Evolutionary conservation across 2,113 vertebrate species (phyloP), one percentile per base, ranked within the genome.

Genomic region (Petrocephalus zakoni): DNA sequence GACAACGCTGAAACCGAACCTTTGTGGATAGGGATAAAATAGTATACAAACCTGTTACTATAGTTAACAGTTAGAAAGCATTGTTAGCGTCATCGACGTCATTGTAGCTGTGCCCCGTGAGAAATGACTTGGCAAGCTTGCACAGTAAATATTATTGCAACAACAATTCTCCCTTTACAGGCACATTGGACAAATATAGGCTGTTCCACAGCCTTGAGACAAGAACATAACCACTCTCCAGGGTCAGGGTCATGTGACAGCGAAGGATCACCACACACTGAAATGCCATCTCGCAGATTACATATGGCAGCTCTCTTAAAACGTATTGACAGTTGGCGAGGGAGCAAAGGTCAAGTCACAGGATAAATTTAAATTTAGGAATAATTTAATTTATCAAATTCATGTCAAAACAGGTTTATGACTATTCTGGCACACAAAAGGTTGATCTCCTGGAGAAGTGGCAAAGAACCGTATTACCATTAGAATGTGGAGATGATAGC

Each of bases 301-400:
- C 22, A 34, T 85, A 29, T 34, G 51, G 72, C 42, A 6, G 19
- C 5, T 83, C 29, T 49, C 10, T 52, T 85, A 83, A 52, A 61
- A 55, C 86, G 53, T 75, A 52, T 87, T 25, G 83, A 46, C 25
- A 25, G 58, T 81, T 68, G 86, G 58, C 87, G 51, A 81, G 75
- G 68, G 72, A 25, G 51, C 47, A 88, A 21, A 64, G 85, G 82
- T 78, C 72, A 19, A 42, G 34, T 82, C 68, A 90, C 82, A 64
- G 89, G 25, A 88, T 42, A 84, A 91, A 53, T 52, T 46, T 25
- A 56, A 21, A 53, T 42, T 42, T 42, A 42, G 42, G 42, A 42
- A 42, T 42, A 42, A 42, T 88, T 85, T 88, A 46, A 89, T 81
- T 87, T 83, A 88, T 86, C 55, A 78, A 22, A 87, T 47, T 85